Conservation (phyloP, 2,888 invertebrate genomes). For the Pyrocoelia pectoralis region DNA sequence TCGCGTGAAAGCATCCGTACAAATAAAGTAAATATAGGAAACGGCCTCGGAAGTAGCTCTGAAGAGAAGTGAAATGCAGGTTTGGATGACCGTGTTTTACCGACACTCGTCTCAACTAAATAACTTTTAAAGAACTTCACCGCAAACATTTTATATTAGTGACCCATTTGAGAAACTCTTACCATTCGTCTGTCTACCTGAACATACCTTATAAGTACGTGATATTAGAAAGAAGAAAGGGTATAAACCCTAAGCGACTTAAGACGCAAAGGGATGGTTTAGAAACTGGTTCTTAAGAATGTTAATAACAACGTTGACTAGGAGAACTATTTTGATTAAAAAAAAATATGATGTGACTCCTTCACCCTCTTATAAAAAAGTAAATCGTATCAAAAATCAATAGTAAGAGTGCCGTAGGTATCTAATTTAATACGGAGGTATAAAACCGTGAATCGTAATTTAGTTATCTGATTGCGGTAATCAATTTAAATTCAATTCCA, state of each 20-base stretch:
- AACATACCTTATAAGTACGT: no score
- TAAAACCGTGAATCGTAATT: no score
- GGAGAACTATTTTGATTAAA: not conserved
- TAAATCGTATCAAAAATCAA: no score
- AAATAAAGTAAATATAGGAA: conserved; percentile 30
- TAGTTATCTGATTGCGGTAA: no score
- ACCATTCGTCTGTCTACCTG: conserved; percentile 27
- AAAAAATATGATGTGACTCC: no score
- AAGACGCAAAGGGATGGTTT: conserved; percentile 6
- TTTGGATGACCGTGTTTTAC: conserved; percentile 54
- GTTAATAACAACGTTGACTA: conserved; percentile 4
- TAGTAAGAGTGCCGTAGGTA: no score
- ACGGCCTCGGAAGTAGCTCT: conserved; percentile 42
- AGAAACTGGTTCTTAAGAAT: not conserved
- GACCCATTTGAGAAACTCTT: conserved; percentile 50
- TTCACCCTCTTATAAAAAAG: no score
- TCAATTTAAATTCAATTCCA: no score
- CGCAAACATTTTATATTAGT: conserved; percentile 53
- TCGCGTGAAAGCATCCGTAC: conserved; percentile 45
- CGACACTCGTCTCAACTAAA: conserved; percentile 51
- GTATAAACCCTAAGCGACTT: not conserved
- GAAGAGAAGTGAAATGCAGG: conserved; percentile 47
- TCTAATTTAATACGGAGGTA: no score
- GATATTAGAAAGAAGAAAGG: conserved; percentile 5
- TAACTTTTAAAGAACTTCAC: conserved; percentile 50